Base-by-base conservation (phyloP, 2,888 invertebrate species). In the Parelbella ahira region DNA sequence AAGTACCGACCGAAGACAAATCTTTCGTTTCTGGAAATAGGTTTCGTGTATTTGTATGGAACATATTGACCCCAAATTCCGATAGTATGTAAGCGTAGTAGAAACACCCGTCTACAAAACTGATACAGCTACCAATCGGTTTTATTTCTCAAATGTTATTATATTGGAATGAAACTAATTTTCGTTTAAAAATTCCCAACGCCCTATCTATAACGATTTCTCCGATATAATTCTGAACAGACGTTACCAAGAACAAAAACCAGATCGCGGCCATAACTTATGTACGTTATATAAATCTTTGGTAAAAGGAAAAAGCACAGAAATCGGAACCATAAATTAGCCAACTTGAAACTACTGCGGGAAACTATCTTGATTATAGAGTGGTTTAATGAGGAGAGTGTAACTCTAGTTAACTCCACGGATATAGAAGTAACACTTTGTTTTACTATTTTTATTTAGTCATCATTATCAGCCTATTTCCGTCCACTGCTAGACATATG, bases 331-430 rank as follows among this genome's bases (percentile, higher is more conserved):
- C 20, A 44, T 47, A 44, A 47, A 47, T 47, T 47, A 47, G 37
- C 15, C 33, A 36, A 41, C 25, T 47, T 32, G 37, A 32, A 47
- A 47, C 44, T 37, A 33, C 21, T 33, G 41, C 33, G 33, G 27
- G 29, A 41, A 44, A 44, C 47, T 44, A 44, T 47, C 41, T 37
- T 44, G 44, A 44, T 47, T 47, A 47, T 44, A 37, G 39, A 36
- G 36, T 42, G 25, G 28, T 28, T 44, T 47, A 47, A 47, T 44
- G 43, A 46, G 39, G 23, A 24, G 41, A 19, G 29, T 27, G 32
- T 25, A 25, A 25, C 15, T 10, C 12, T 18, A 24, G 13, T 5
- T n/a, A 20, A 8, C 5, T 29, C 23, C 30, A 33, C 9, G 27
- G 33, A 12, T 33, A 6, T 27, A 18, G n/a, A 38, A 15, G 8